Percentiles rank a stretch among this genome's conserved stretches.
Conservation (phyloP, 2,113 vertebrate genomes). For the Alaudala cheleensis region DNA sequence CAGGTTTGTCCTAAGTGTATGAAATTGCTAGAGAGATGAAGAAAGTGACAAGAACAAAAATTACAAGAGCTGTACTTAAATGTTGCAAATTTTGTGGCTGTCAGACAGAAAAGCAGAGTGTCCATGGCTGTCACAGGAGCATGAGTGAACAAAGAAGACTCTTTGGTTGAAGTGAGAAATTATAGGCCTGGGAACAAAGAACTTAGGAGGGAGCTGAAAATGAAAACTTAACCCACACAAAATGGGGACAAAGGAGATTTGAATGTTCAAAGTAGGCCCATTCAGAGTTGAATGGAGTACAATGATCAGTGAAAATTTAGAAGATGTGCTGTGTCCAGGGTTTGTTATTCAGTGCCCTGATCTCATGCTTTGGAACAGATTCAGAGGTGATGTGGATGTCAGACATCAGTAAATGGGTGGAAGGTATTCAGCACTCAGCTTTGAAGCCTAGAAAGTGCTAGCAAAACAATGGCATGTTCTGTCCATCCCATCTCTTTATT, state of each 20-base stretch:
- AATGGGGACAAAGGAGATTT: neutral
- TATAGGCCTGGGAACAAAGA: neutral
- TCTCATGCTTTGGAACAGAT: neutral
- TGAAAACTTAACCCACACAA: constrained; percentile 1
- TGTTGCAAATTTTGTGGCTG: neutral
- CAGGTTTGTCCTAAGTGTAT: constrained; percentile 14
- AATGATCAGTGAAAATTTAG: neutral
- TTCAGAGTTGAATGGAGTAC: neutral
- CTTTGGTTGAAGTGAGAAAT: neutral
- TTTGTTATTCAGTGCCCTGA: neutral
- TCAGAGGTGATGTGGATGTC: neutral
- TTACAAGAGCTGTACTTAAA: neutral
- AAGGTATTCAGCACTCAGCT: neutral
- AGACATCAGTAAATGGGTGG: neutral
- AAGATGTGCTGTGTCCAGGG: neutral
- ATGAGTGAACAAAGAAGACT: neutral
- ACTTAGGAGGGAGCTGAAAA: neutral
- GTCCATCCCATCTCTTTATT: neutral
- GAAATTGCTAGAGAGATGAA: constrained; percentile 27
- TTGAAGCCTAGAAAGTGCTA: neutral
- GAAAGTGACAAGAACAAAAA: constrained; percentile 18
- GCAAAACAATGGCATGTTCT: neutral
- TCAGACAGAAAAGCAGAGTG: neutral
- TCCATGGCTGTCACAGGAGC: neutral
- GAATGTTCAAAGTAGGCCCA: neutral